Base-by-base conservation (phyloP, 1,140 invertebrate genomes). In the Rhynchophorus ferrugineus region DNA sequence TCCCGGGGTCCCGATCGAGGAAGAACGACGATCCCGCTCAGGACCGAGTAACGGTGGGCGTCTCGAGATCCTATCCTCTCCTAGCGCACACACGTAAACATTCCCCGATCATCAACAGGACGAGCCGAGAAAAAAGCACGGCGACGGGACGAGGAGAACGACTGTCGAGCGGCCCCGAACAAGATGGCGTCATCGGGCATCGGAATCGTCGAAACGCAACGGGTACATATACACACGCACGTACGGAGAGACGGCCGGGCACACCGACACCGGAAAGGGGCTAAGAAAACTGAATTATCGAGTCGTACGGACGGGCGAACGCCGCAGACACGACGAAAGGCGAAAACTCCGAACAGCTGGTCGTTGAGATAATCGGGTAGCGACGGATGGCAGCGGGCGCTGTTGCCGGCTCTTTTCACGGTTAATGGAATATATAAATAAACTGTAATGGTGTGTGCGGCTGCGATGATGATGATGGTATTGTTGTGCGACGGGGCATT, bases 231-330 rank as follows among this genome's bases (percentile, higher is more conserved):
- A n/a, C n/a, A n/a, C n/a, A n/a, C n/a, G n/a, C n/a, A n/a, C n/a
- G n/a, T n/a, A n/a, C n/a, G n/a, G n/a, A n/a, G n/a, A 47, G 36
- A 54, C 44, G 44, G 37, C 35, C 24, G 11, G 5, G 11, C 24
- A 29, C 24, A 29, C 24, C 5, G 22, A 44, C 46, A 43, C 46
- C 53, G 53, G 33, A 49, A 49, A 55, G 53, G 53, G 49, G 49
- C 53, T 49, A 55, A 55, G 53, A 55, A 55, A 55, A 55, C 53
- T 55, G 45, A 55, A 54, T 54, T 47, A 54, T 54, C 44, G 44
- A 47, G 45, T 42, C 46, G 51, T 49, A 38, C n/a, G 5, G 17
- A 13, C 29, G 33, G n/a, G n/a, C n/a, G n/a, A n/a, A n/a, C n/a
- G n/a, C n/a, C n/a, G 35, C 29, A 18, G 45, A 47, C 44, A 54